These are phyloP conservation scores for Abramis brama DNA, from an alignment of 2,113 vertebrate genomes.

Conservation along the genomic window DNA sequence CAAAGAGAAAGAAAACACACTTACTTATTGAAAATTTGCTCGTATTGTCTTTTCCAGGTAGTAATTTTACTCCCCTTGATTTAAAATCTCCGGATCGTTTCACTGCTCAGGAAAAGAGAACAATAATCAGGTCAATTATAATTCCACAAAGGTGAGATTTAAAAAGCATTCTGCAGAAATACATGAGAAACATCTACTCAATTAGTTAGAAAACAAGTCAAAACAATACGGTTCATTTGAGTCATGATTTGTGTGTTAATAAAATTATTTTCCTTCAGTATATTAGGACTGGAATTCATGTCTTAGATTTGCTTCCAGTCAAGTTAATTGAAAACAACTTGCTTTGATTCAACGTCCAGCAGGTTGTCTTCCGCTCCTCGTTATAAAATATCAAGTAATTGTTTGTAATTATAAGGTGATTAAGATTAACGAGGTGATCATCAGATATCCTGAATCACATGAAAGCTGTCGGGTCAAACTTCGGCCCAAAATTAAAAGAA, in stretches of 20 bases:
- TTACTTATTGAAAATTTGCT: slow-evolving; percentile 99
- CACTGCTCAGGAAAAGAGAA: slow-evolving; percentile 86
- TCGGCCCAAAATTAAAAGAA: background rate
- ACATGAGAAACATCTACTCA: background rate
- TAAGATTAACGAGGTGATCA: slow-evolving; percentile 5
- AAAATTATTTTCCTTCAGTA: background rate
- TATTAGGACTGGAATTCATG: background rate
- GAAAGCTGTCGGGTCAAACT: background rate
- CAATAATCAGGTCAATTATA: background rate
- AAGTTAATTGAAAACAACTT: background rate
- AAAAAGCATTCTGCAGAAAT: background rate
- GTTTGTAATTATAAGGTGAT: background rate
- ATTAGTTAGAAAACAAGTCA: background rate
- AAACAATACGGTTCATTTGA: background rate
- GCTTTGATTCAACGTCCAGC: background rate
- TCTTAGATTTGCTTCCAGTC: background rate
- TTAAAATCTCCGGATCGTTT: slow-evolving; percentile 99
- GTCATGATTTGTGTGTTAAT: background rate
- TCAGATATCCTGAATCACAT: background rate
- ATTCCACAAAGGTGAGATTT: background rate
- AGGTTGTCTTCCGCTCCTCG: background rate
- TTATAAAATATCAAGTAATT: background rate
- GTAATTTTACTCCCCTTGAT: slow-evolving; percentile 99
- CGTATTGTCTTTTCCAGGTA: slow-evolving; percentile 99
- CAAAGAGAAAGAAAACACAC: slow-evolving; percentile 63